These are phyloP conservation scores for Erebia epiphron DNA, from an alignment of 2,888 invertebrate species.

Conservation along the genomic window DNA sequence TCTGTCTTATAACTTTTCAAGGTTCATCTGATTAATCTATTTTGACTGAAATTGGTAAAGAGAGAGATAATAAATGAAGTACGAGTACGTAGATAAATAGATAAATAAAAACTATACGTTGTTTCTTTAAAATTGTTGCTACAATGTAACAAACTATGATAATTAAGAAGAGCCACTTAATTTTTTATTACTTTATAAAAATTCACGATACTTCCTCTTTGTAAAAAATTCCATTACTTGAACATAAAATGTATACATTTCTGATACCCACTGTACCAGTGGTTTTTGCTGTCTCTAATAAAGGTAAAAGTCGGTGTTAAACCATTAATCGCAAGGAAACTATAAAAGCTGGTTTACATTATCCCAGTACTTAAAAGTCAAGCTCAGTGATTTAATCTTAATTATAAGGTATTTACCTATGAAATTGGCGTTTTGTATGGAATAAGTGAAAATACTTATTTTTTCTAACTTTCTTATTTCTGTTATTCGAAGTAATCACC, in stretches of 20 bases:
- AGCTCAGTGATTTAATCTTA: neutral
- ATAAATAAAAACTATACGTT: too few relatives aligned
- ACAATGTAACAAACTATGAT: neutral
- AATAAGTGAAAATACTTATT: too few relatives aligned
- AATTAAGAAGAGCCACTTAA: neutral
- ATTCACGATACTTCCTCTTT: neutral
- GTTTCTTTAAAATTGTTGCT: too few relatives aligned
- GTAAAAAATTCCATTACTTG: neutral
- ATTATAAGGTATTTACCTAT: too few relatives aligned
- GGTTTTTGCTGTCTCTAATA: conserved; percentile 31
- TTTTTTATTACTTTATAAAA: neutral
- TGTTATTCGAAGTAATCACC: too few relatives aligned
- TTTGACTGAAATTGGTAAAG: too few relatives aligned
- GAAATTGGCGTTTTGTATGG: too few relatives aligned
- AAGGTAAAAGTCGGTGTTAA: conserved; percentile 51
- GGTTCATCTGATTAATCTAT: too few relatives aligned
- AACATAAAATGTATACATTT: neutral
- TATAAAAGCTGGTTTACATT: neutral
- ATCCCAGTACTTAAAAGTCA: neutral
- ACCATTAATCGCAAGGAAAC: conserved; percentile 47
- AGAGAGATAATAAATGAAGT: too few relatives aligned
- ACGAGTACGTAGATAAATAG: too few relatives aligned
- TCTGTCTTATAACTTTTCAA: too few relatives aligned
- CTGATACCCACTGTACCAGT: conserved; percentile 56
- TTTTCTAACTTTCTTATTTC: too few relatives aligned